These are phyloP conservation scores for Stegostoma tigrinum DNA, from an alignment of 2,113 vertebrate species.

Conservation along the genomic window DNA sequence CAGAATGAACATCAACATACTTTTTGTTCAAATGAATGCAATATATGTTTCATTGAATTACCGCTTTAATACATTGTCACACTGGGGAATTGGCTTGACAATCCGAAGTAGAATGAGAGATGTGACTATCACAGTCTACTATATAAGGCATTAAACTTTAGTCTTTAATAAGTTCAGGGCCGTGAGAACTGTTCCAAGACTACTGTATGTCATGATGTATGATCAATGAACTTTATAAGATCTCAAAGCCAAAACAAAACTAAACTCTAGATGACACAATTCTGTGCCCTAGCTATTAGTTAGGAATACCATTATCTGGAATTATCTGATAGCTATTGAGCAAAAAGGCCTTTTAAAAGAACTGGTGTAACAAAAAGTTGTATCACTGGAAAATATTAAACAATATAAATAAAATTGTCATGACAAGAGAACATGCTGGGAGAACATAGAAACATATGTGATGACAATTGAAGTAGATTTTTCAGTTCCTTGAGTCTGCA, in stretches of 20 bases:
- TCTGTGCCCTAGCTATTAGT: neutral
- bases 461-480: no score
- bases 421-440: no score
- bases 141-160: conserved; percentile 14
- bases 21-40: neutral
- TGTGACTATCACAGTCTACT: neutral
- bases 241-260: neutral
- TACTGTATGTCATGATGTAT: neutral
- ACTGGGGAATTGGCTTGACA: neutral
- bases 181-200: conserved; percentile 17
- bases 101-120: neutral
- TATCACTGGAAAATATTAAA: neutral
- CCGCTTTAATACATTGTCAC: neutral
- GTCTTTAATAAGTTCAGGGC: neutral
- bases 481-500: no score
- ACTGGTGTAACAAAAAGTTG: neutral
- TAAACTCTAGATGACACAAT: neutral
- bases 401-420: no score
- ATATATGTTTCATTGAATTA: neutral
- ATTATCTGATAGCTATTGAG: neutral
- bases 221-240: neutral
- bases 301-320: neutral
- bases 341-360: neutral
- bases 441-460: no score
- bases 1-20: neutral